Conservation (phyloP, 2,888 invertebrate species). For the Dichetophora obliterata region DNA sequence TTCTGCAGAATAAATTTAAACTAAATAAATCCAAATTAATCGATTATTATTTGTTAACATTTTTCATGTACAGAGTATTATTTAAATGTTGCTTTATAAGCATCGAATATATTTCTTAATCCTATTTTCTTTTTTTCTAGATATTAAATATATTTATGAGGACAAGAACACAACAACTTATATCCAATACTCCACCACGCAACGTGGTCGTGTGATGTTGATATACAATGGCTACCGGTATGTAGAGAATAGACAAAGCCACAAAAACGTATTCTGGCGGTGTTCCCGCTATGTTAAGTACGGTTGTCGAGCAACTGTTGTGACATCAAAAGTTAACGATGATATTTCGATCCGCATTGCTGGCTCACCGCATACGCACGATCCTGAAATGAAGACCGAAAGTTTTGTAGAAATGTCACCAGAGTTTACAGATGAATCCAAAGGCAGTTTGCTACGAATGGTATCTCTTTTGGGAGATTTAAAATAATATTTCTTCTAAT, state of each 20-base stretch:
- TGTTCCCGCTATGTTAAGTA: slow-evolving; percentile 69
- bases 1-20: too few relatives aligned
- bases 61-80: neutral
- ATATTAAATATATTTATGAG: slow-evolving; percentile 61
- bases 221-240: slow-evolving; percentile 69
- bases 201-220: slow-evolving; percentile 68
- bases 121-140: slow-evolving; percentile 49
- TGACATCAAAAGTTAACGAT: slow-evolving; percentile 66
- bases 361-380: slow-evolving; percentile 67
- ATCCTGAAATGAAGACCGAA: slow-evolving; percentile 64
- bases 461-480: slow-evolving; percentile 53
- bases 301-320: slow-evolving; percentile 68
- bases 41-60: neutral
- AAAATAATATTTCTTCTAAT: slow-evolving; percentile 45
- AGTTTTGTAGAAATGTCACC: slow-evolving; percentile 59
- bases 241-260: slow-evolving; percentile 69
- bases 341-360: slow-evolving; percentile 64
- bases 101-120: too few relatives aligned
- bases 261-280: slow-evolving; percentile 69
- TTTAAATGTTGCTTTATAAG: neutral
- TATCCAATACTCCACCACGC: slow-evolving; percentile 69
- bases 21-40: too few relatives aligned
- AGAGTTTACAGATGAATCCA: slow-evolving; percentile 61
- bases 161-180: slow-evolving; percentile 61
- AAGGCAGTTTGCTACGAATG: slow-evolving; percentile 56